phyloP scores from a whole-genome alignment of 2,888 invertebrate genomes.

The Celastrina argiolus region DNA sequence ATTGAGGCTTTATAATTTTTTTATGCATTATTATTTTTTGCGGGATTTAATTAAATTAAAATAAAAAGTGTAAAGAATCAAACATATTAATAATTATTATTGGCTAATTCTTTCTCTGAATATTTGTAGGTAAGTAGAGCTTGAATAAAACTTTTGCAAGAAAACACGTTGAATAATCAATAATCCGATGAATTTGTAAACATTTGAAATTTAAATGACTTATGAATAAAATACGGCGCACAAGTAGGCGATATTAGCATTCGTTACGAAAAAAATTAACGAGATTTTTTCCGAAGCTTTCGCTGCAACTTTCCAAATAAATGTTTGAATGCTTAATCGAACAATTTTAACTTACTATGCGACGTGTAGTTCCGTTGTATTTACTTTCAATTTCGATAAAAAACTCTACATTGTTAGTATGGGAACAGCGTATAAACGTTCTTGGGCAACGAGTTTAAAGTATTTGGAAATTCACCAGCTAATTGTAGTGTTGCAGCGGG shows the following conservation, averaged over 20 bases:
- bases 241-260: slow-evolving; percentile 1
- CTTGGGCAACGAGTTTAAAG: slow-evolving; percentile 21
- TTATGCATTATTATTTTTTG: no score
- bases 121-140: background rate
- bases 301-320: slow-evolving; percentile 9
- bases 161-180: background rate
- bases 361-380: slow-evolving; percentile 9
- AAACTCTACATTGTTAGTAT: slow-evolving; percentile 16
- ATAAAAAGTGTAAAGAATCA: no score
- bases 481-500: slow-evolving; percentile 41
- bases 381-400: slow-evolving; percentile 21
- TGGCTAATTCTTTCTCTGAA: no score
- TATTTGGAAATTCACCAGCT: slow-evolving; percentile 40
- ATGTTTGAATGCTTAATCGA: background rate
- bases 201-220: background rate
- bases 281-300: slow-evolving; percentile 8
- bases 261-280: background rate
- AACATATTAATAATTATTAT: no score
- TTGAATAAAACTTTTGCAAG: background rate
- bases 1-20: no score
- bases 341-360: background rate
- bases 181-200: background rate
- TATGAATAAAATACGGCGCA: background rate
- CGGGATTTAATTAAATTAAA: no score
- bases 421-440: slow-evolving; percentile 18